Evolutionary conservation across 30 jellyfish, hydroid and myxozoan species (phyloP).

Genomic region (Pelagia noctiluca): DNA sequence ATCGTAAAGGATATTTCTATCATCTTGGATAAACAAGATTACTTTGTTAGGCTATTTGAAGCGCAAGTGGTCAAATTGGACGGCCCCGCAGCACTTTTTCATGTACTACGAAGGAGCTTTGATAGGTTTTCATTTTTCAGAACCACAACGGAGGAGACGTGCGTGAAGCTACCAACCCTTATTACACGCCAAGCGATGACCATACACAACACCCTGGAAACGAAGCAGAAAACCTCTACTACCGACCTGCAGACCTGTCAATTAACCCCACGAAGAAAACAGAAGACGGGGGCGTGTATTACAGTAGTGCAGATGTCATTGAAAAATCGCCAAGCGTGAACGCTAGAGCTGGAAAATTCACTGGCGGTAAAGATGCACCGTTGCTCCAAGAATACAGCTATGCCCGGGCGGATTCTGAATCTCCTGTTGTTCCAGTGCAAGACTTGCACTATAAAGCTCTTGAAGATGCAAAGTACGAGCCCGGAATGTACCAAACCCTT

Average conservation of each 20-base stretch:
- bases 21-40: background rate
- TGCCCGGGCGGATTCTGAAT: constrained; percentile 7
- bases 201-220: background rate
- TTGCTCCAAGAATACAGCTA: background rate
- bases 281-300: background rate
- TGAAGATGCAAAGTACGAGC: background rate
- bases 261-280: background rate
- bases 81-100: too few relatives aligned
- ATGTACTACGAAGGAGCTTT: background rate
- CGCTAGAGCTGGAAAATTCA: background rate
- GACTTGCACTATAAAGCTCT: background rate
- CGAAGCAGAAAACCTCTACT: background rate
- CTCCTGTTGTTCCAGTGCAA: background rate
- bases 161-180: background rate
- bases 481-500: constrained; percentile 3
- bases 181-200: background rate
- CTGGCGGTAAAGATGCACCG: too few relatives aligned
- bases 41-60: background rate
- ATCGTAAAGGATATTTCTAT: background rate
- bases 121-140: background rate
- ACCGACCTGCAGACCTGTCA: constrained; percentile 20
- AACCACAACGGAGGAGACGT: background rate
- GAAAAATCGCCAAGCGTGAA: background rate
- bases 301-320: constrained; percentile 9
- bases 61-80: too few relatives aligned